Evolutionary conservation across 2,888 invertebrate genomes (phyloP).

Genomic region (Tenthredo notha): DNA sequence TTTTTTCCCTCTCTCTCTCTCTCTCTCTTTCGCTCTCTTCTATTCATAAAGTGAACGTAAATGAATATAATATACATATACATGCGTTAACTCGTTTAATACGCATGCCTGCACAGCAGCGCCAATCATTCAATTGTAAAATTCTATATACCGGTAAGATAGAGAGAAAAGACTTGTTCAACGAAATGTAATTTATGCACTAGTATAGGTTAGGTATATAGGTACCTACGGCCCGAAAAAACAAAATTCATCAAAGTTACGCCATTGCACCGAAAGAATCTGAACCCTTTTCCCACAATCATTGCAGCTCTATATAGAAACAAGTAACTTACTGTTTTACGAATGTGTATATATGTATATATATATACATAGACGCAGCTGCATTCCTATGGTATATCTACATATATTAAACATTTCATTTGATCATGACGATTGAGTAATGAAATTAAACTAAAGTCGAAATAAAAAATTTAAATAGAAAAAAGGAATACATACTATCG

Average conservation of each 20-base stretch:
- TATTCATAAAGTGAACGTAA: neutral
- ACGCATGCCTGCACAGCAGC: neutral
- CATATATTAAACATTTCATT: neutral
- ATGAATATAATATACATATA: neutral
- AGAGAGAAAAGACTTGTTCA: too few species aligned
- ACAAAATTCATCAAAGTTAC: neutral
- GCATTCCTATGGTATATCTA: conserved; percentile 4
- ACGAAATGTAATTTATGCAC: too few species aligned
- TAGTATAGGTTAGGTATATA: neutral
- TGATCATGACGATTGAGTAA: neutral
- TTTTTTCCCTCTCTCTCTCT: neutral
- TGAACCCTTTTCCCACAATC: neutral
- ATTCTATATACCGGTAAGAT: too few species aligned
- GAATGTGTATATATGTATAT: too few species aligned
- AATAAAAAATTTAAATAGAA: neutral
- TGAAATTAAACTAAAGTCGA: neutral
- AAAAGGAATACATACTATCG: neutral
- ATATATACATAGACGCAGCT: neutral
- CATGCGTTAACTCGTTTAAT: neutral
- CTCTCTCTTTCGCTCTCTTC: neutral
- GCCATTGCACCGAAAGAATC: conserved; percentile 1
- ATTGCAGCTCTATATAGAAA: neutral
- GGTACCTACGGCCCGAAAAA: neutral
- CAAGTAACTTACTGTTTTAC: conserved; percentile 1
- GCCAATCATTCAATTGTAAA: too few species aligned